These are phyloP conservation scores for Drosophila neoperkinsi DNA, from an alignment of 2,888 invertebrate genomes.

Conservation along the genomic window DNA sequence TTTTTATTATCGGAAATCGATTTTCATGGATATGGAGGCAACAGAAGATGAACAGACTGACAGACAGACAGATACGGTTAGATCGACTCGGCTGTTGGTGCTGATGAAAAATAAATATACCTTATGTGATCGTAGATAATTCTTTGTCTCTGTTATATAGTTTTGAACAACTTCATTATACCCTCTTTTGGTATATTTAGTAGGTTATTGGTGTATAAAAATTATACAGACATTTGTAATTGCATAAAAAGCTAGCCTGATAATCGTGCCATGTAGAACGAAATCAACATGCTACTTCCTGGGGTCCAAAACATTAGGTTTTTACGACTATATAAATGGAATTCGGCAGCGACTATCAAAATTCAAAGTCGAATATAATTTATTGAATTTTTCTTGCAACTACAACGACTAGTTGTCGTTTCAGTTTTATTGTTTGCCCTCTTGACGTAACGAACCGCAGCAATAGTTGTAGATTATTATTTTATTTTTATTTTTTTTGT, in stretches of 20 bases:
- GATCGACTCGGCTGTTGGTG: not conserved
- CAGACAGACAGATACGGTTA: not conserved
- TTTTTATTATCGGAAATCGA: not conserved
- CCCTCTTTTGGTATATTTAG: not conserved
- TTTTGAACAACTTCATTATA: not conserved
- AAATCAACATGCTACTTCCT: slow-evolving; percentile 22
- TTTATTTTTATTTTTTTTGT: not conserved
- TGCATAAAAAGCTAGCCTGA: slow-evolving; percentile 12
- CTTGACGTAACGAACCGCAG: slow-evolving; percentile 35
- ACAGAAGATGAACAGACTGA: not conserved
- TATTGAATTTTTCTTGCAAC: slow-evolving; percentile 13
- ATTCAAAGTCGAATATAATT: slow-evolving; percentile 29
- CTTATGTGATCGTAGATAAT: not conserved
- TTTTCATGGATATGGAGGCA: not conserved
- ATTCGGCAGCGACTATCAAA: slow-evolving; percentile 21
- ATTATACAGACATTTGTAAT: not conserved
- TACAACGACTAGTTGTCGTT: slow-evolving; percentile 18
- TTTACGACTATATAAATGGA: slow-evolving; percentile 23
- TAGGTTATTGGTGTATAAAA: not conserved
- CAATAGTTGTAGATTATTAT: slow-evolving; percentile 4
- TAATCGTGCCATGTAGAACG: slow-evolving; percentile 27
- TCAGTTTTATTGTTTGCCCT: slow-evolving; percentile 17
- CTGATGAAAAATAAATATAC: not conserved
- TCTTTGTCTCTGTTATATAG: not conserved
- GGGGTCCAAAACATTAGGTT: slow-evolving; percentile 1